Evolutionary conservation across 2,797 vertebrate species (phyloP).

Genomic region (Carcharodon carcharias): DNA sequence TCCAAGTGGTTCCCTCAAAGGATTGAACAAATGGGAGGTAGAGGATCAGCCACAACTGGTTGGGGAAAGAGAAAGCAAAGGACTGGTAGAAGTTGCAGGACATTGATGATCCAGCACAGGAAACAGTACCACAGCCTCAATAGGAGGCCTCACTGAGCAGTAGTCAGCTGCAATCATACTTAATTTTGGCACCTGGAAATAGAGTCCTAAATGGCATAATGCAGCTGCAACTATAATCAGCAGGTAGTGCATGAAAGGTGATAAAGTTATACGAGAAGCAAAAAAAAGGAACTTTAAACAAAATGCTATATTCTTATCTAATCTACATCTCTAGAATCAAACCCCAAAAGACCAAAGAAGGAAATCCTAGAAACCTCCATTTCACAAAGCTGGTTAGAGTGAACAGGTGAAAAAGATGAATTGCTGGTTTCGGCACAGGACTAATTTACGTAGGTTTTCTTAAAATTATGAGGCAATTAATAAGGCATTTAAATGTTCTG

Average conservation of each 20-base stretch:
- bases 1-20: background rate
- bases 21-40: background rate
- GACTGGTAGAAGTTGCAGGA: background rate
- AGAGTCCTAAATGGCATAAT: background rate
- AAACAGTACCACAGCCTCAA: background rate
- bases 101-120: background rate
- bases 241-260: background rate
- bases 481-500: background rate
- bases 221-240: background rate
- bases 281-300: background rate
- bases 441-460: background rate
- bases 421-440: background rate
- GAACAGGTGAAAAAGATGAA: background rate
- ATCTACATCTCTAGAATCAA: background rate
- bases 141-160: background rate
- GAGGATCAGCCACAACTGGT: background rate
- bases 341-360: background rate
- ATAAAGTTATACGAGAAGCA: background rate
- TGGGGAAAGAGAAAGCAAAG: background rate
- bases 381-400: background rate
- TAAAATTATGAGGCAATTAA: background rate
- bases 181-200: background rate
- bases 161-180: too few relatives aligned
- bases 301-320: background rate
- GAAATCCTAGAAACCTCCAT: background rate